These are phyloP conservation scores for Psettodes erumei DNA, from an alignment of 2,113 vertebrate species.

Conservation along the genomic window DNA sequence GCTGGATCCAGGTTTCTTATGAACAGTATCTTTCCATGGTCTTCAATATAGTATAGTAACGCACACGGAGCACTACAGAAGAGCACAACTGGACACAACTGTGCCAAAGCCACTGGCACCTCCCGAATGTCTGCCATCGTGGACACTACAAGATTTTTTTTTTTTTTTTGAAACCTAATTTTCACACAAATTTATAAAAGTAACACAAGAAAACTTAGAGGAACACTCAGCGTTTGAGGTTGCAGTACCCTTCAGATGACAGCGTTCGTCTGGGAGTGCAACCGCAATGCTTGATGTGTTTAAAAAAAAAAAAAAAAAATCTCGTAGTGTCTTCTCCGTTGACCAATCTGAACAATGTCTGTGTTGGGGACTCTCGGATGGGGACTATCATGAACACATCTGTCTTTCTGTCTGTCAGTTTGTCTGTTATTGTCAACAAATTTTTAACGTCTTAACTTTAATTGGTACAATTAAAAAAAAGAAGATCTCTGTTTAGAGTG, in stretches of 20 bases:
- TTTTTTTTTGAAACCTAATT: neutral
- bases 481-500: constrained; percentile 43
- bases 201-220: neutral
- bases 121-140: constrained; percentile 64
- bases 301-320: constrained; percentile 49
- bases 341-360: constrained; percentile 57
- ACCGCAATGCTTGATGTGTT: constrained; percentile 24
- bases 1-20: constrained; percentile 99
- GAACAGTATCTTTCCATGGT: constrained; percentile 99
- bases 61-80: constrained; percentile 55
- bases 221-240: neutral
- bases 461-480: constrained; percentile 54
- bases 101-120: constrained; percentile 80
- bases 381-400: constrained; percentile 55
- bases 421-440: constrained; percentile 71
- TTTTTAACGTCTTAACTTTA: constrained; percentile 77
- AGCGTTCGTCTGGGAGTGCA: constrained; percentile 18
- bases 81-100: constrained; percentile 79
- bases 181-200: constrained; percentile 29
- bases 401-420: constrained; percentile 58
- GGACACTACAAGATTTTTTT: constrained; percentile 70
- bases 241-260: neutral
- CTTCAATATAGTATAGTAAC: constrained; percentile 95
- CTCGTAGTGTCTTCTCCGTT: constrained; percentile 71
- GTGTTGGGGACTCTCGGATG: constrained; percentile 36